Base-by-base conservation (phyloP, 2,888 invertebrate genomes). In the Cosmia pyralina region DNA sequence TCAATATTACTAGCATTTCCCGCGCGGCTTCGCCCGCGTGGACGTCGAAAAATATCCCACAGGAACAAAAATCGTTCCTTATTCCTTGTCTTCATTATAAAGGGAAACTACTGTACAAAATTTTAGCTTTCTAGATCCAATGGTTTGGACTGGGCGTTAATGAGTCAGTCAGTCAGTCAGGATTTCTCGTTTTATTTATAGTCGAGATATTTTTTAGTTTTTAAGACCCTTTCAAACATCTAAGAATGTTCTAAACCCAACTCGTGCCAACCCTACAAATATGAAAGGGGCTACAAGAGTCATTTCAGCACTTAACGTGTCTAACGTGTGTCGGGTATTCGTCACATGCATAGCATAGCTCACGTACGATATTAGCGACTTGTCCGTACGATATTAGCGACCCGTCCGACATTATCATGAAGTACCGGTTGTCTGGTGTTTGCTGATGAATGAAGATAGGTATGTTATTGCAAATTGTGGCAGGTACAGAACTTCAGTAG, bases 241-340 rank as follows among this genome's bases (percentile, higher is more conserved):
- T 41, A 41, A 6, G 0, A 1, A 15, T 4, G 0, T 46, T 77
- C 17, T 13, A 50, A 68, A 38, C 3, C 13, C 10, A 28, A 46
- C 11, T 13, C 34, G 66, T 69, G 87, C 4, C 90, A 92, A 63
- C 93, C 93, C 92, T 93, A 81, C 1, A 13, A 41, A 60, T 69
- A 68, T 83, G 72, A 82, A 84, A 84, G 85, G 80, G 85, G 81
- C 75, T 88, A 87, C 88, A 90, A 92, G 91, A 90, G 90, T 89
- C 90, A 89, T 91, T 92, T 90, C 86, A 90, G 88, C 90, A 90
- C 92, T 92, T 92, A 91, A 90, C 89, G 90, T 90, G 89, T 90
- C 90, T 92, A 92, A 92, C 92, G 90, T 57, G 88, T 75, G 85
- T 65, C 82, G 85, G 75, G 83, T 87, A 88, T 88, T 89, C 87